phyloP scores from a whole-genome alignment of 2,113 vertebrate genomes.

The Tor tambroides region DNA sequence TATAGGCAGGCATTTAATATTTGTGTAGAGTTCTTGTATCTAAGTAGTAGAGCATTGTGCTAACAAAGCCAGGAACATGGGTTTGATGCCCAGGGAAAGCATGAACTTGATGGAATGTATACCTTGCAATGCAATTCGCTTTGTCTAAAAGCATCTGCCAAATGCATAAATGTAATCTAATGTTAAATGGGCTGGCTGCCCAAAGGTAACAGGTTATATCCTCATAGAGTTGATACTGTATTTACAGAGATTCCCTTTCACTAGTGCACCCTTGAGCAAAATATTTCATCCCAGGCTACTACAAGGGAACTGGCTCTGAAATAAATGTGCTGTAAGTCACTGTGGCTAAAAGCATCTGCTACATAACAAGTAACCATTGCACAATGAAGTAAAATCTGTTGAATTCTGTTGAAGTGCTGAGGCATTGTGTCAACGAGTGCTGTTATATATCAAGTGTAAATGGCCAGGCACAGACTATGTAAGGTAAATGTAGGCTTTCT shows the following conservation, averaged over 20 bases:
- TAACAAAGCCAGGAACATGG: background rate
- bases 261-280: background rate
- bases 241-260: too few relatives aligned
- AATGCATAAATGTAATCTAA: background rate
- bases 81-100: background rate
- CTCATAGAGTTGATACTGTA: background rate
- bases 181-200: background rate
- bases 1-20: background rate
- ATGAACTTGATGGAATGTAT: background rate
- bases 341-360: background rate
- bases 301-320: background rate
- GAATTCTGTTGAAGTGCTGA: background rate
- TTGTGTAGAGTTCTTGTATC: background rate
- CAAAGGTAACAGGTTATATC: background rate
- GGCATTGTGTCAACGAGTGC: background rate
- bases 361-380: background rate
- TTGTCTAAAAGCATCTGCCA: background rate
- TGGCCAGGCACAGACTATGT: too few relatives aligned
- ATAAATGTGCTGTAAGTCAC: background rate
- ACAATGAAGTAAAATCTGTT: background rate
- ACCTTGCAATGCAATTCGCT: background rate
- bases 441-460: conserved; percentile 10
- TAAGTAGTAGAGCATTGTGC: background rate
- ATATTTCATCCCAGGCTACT: background rate
- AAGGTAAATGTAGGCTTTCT: background rate